Conservation (phyloP, 2,888 invertebrate species). For the Ormia ochracea region DNA sequence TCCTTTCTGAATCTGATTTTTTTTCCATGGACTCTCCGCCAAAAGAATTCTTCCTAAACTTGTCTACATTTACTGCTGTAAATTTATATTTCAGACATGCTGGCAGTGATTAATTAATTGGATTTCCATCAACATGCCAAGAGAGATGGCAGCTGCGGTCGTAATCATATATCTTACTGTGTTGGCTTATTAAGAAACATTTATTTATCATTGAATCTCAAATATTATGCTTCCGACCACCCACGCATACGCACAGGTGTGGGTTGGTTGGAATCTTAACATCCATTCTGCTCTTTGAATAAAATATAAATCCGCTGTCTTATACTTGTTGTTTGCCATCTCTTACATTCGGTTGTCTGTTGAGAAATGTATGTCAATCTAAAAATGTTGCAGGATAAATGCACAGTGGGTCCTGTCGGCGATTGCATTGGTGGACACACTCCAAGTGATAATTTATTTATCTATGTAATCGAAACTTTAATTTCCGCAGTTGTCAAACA, state of each 20-base stretch:
- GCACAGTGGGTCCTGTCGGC: background rate
- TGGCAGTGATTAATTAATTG: constrained; percentile 36
- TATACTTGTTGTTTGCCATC: background rate
- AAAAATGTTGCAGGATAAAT: background rate
- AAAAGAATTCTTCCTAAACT: too few relatives aligned
- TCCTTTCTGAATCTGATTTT: too few relatives aligned
- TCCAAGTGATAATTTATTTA: constrained; percentile 30
- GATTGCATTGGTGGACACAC: background rate
- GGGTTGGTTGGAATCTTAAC: background rate
- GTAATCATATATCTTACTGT: background rate
- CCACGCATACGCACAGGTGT: background rate
- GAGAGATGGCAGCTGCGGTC: background rate
- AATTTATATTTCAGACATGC: background rate
- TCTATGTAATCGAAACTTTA: constrained; percentile 53
- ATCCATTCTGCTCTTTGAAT: background rate
- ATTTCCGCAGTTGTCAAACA: constrained; percentile 40
- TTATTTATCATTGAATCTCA: background rate
- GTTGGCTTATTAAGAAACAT: background rate
- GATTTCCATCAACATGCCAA: background rate
- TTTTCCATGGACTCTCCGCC: too few relatives aligned
- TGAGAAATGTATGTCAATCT: background rate
- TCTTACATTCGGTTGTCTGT: background rate
- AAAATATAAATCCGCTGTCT: background rate
- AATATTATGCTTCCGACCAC: background rate
- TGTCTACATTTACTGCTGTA: too few relatives aligned